A percentile compares a stretch with the other conserved stretches of the same genome.
phyloP scores from a whole-genome alignment of 2,888 invertebrate genomes.

The Folsomia manolachei region DNA sequence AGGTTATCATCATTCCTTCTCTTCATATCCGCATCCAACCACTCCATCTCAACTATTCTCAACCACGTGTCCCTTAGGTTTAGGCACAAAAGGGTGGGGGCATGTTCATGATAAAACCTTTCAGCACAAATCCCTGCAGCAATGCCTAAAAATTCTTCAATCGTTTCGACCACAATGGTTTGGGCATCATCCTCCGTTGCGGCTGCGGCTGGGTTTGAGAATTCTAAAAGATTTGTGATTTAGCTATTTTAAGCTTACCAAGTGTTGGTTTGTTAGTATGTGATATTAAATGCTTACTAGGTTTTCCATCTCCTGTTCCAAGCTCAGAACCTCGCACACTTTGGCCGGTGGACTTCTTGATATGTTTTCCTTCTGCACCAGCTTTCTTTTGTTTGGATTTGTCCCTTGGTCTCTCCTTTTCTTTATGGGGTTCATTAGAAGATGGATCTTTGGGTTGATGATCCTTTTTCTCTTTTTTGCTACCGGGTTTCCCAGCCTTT shows the following conservation, averaged over 20 bases:
- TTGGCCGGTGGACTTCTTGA: no score
- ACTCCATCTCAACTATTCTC: conserved; percentile 30
- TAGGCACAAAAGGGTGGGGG: conserved; percentile 17
- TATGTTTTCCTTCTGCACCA: not conserved
- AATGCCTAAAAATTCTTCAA: conserved; percentile 25
- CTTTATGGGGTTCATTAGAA: not conserved
- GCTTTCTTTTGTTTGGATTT: not conserved
- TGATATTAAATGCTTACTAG: no score
- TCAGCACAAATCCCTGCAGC: conserved; percentile 33
- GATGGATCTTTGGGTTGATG: not conserved
- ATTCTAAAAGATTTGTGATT: no score
- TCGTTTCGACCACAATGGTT: not conserved
- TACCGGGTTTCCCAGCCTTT: not conserved
- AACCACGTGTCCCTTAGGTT: conserved; percentile 37
- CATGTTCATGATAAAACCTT: conserved; percentile 28
- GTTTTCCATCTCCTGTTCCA: no score
- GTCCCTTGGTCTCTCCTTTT: not conserved
- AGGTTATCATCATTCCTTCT: not conserved
- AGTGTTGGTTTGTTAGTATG: no score
- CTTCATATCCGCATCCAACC: conserved; percentile 25
- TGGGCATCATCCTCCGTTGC: not conserved
- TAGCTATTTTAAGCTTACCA: no score
- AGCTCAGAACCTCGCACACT: no score
- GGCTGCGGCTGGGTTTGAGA: no score
- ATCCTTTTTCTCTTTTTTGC: not conserved